A percentile compares a stretch with the other conserved stretches of the same genome.
Evolutionary conservation across 2,888 invertebrate species (phyloP).

Genomic region (Noctua fimbriata): DNA sequence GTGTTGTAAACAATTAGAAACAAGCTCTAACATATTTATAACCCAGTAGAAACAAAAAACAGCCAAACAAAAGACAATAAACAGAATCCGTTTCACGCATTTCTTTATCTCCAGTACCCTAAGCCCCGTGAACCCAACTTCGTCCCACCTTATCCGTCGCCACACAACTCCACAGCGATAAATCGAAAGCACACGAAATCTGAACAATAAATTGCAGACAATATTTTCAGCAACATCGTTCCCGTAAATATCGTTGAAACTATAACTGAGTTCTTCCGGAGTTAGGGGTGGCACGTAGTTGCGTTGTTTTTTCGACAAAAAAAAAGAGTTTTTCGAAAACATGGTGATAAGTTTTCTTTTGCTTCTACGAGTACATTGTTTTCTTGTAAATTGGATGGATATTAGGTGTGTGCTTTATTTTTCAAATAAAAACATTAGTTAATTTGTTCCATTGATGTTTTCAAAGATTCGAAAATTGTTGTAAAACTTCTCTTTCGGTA

Average conservation of each 20-base stretch:
- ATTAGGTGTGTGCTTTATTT: background rate
- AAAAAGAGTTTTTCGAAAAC: background rate
- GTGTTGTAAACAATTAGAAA: background rate
- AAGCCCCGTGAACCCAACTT: conserved; percentile 25
- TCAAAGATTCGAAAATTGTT: too few relatives aligned
- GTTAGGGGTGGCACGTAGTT: conserved; percentile 54
- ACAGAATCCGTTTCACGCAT: conserved; percentile 7
- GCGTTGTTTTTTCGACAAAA: background rate
- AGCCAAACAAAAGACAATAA: background rate
- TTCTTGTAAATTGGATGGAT: background rate
- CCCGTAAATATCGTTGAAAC: conserved; percentile 69
- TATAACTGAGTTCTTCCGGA: conserved; percentile 66
- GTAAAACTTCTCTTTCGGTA: background rate
- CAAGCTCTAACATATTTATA: background rate
- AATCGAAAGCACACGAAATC: conserved; percentile 66
- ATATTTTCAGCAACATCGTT: conserved; percentile 72
- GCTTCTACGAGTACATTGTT: background rate
- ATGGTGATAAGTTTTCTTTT: background rate
- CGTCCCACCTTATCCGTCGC: conserved; percentile 38
- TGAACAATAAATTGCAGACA: conserved; percentile 69
- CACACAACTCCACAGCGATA: conserved; percentile 58
- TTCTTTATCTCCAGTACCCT: conserved; percentile 19
- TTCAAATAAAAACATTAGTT: background rate
- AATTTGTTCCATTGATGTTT: background rate
- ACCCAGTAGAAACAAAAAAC: background rate